These are phyloP conservation scores for Drosophila kepulauana DNA, from an alignment of 1,140 invertebrate species.

Conservation along the genomic window DNA sequence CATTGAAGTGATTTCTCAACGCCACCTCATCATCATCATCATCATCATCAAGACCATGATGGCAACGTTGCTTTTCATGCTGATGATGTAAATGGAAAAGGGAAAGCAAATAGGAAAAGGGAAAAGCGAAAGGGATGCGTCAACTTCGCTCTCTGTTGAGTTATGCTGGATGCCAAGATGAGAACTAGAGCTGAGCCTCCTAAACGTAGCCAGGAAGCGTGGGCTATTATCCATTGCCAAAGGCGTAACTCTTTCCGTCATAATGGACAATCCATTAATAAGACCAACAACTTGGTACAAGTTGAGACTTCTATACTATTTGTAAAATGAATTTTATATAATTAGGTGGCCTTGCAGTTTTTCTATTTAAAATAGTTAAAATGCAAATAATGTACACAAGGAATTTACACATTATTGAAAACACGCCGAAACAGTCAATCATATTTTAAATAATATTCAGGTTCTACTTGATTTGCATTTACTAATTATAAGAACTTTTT, in stretches of 20 bases:
- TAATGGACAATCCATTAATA: conserved; percentile 33
- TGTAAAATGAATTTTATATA: too few relatives aligned
- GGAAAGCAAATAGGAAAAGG: conserved; percentile 12
- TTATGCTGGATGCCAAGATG: conserved; percentile 28
- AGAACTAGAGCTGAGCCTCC: neutral
- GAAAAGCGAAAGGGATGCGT: conserved; percentile 18
- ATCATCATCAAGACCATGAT: conserved; percentile 32
- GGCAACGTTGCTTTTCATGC: conserved; percentile 6
- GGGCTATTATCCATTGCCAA: conserved; percentile 17
- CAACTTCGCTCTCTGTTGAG: conserved; percentile 20
- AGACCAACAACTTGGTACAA: conserved; percentile 10
- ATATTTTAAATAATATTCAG: too few relatives aligned
- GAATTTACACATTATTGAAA: too few relatives aligned
- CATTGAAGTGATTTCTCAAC: conserved; percentile 72
- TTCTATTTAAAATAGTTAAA: too few relatives aligned
- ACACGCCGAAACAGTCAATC: too few relatives aligned
- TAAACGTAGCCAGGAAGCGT: conserved; percentile 25
- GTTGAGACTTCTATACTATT: too few relatives aligned
- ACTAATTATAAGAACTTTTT: too few relatives aligned
- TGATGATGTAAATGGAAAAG: conserved; percentile 32
- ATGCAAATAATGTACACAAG: too few relatives aligned
- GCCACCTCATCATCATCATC: conserved; percentile 39
- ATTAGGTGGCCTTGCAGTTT: too few relatives aligned
- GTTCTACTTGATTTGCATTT: too few relatives aligned
- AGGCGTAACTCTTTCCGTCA: neutral